Conservation (phyloP, 64 coral and sea anemone genomes). For the Astreopora myriophthalma region DNA sequence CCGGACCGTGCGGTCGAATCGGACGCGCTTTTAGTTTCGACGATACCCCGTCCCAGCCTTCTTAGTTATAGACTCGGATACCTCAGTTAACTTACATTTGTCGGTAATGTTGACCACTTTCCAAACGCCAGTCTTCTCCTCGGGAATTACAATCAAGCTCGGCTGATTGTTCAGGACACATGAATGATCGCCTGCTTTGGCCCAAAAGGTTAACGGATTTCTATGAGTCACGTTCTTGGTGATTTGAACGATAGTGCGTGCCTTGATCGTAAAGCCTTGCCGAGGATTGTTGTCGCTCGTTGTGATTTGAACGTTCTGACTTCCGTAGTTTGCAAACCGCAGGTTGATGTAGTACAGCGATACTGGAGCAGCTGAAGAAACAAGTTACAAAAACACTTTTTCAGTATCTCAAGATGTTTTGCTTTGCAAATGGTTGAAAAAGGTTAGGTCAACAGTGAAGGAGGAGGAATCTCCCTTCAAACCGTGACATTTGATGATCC, state of each 20-base stretch:
- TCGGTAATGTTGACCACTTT: slow-evolving; percentile 55
- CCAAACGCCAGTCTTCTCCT: slow-evolving; percentile 27
- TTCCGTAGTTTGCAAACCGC: slow-evolving; percentile 74
- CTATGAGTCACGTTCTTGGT: slow-evolving; percentile 72
- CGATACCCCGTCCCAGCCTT: too few relatives aligned
- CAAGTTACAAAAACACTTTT: neutral
- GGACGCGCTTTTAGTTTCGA: too few relatives aligned
- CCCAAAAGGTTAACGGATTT: slow-evolving; percentile 66
- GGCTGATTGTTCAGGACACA: slow-evolving; percentile 87
- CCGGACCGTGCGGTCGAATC: too few relatives aligned
- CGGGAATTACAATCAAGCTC: slow-evolving; percentile 69
- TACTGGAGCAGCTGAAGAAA: slow-evolving; percentile 44
- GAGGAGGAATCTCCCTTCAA: too few relatives aligned
- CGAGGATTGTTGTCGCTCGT: slow-evolving; percentile 50
- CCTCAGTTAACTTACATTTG: slow-evolving; percentile 66
- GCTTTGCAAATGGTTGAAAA: too few relatives aligned
- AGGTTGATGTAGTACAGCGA: slow-evolving; percentile 56
- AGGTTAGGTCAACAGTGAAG: too few relatives aligned
- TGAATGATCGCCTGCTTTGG: neutral
- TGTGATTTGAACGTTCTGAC: slow-evolving; percentile 41
- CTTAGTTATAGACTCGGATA: too few relatives aligned
- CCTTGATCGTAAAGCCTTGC: slow-evolving; percentile 38
- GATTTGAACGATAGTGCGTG: slow-evolving; percentile 57
- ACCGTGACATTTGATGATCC: too few relatives aligned
- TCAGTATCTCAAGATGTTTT: too few relatives aligned